These are phyloP conservation scores for Drosophila merina DNA, from an alignment of 2,888 invertebrate genomes.

Conservation along the genomic window DNA sequence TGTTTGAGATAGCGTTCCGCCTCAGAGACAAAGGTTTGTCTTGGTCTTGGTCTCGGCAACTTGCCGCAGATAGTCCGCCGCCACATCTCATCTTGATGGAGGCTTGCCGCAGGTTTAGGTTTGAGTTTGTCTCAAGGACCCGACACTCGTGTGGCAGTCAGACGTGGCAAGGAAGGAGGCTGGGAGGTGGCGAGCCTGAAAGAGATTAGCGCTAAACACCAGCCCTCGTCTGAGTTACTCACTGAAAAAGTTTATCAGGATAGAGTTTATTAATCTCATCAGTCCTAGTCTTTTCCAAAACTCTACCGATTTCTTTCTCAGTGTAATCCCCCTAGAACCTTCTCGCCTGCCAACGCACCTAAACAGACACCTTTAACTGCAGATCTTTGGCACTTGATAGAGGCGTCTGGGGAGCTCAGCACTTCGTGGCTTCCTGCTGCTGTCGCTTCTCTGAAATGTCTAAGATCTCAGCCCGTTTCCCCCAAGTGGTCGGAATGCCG, in stretches of 20 bases:
- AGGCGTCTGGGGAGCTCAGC: conserved; percentile 24
- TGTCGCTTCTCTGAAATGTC: conserved; percentile 2
- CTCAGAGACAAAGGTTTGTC: conserved; percentile 44
- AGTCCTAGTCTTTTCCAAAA: too few relatives aligned
- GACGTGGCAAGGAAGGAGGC: conserved; percentile 31
- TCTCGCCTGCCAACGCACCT: conserved; percentile 50
- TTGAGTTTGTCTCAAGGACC: conserved; percentile 55
- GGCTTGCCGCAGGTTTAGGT: conserved; percentile 24
- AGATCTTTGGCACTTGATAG: conserved; percentile 54
- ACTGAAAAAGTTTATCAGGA: neutral
- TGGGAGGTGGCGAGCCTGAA: neutral
- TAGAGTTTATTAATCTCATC: neutral
- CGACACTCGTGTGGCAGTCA: conserved; percentile 43
- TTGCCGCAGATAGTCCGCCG: neutral
- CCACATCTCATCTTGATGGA: conserved; percentile 5
- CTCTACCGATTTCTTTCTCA: neutral
- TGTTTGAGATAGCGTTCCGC: conserved; percentile 50
- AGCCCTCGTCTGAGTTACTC: conserved; percentile 1
- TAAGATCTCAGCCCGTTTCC: conserved; percentile 28
- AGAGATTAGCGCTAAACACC: conserved; percentile 63
- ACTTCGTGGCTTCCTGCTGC: conserved; percentile 22
- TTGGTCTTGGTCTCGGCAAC: conserved; percentile 21
- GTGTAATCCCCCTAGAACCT: conserved; percentile 14
- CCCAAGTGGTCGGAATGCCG: conserved; percentile 24
- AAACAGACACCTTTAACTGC: conserved; percentile 26